phyloP scores from a whole-genome alignment of 2,888 invertebrate species.

The Spialia ferax region DNA sequence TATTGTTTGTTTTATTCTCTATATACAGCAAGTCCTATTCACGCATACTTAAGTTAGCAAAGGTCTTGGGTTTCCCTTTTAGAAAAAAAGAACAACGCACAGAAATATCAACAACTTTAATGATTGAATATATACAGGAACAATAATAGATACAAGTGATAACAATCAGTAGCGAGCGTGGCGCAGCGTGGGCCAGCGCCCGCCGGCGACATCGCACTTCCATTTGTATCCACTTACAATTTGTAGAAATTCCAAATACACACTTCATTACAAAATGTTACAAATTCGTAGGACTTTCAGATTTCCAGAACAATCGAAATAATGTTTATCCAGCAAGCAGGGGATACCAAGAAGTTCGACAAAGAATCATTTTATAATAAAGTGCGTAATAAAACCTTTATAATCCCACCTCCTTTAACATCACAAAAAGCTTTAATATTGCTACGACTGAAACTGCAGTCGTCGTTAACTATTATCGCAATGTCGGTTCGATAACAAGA shows the following conservation, averaged over 20 bases:
- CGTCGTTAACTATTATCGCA: background rate
- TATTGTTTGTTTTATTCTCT: slow-evolving; percentile 52
- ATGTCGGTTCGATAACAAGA: background rate
- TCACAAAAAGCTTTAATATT: slow-evolving; percentile 2
- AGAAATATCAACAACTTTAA: slow-evolving; percentile 85
- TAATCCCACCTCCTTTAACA: background rate
- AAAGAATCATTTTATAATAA: background rate
- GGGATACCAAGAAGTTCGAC: background rate
- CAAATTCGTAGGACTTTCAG: background rate
- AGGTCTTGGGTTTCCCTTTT: too few relatives aligned
- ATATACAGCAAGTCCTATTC: background rate
- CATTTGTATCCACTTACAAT: background rate
- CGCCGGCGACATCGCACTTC: background rate
- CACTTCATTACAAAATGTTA: slow-evolving; percentile 12
- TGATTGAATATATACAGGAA: slow-evolving; percentile 85
- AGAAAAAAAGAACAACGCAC: slow-evolving; percentile 56
- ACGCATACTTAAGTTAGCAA: too few relatives aligned
- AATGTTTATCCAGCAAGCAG: background rate
- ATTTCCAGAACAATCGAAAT: background rate
- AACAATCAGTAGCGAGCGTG: slow-evolving; percentile 55
- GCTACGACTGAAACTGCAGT: background rate
- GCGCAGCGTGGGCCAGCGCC: background rate
- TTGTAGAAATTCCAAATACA: background rate
- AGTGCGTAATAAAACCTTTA: background rate
- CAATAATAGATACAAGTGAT: slow-evolving; percentile 75